phyloP scores from a whole-genome alignment of 2,888 invertebrate genomes.

The Hybos culiciformis region DNA sequence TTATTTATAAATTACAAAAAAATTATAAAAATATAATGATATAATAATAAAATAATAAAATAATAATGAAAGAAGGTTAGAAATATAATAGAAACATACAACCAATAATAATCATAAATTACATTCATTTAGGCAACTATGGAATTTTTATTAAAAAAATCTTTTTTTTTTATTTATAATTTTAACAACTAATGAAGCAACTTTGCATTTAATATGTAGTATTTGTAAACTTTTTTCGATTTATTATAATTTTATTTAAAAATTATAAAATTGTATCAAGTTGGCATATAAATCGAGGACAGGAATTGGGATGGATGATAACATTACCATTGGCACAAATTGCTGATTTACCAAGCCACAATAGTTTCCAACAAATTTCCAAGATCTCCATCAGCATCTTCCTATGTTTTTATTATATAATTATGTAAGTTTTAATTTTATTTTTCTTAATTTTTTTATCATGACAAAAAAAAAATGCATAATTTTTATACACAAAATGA shows the following conservation, averaged over 20 bases:
- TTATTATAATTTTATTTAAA: not conserved
- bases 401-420: constrained; percentile 27
- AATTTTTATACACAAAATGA: not conserved
- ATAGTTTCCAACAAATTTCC: constrained; percentile 45
- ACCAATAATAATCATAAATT: no score
- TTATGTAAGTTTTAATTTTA: not conserved
- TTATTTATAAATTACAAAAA: no score
- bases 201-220: not conserved
- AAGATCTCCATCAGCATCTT: constrained; percentile 48
- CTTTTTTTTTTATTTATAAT: not conserved
- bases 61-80: no score
- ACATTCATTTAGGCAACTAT: no score
- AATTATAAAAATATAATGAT: no score
- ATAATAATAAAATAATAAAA: no score
- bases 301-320: no score
- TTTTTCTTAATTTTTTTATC: constrained; percentile 1
- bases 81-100: no score
- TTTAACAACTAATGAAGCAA: not conserved
- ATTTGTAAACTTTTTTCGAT: not conserved
- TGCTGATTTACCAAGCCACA: constrained; percentile 31
- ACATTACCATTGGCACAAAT: not conserved
- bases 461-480: not conserved
- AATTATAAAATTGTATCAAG: no score
- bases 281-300: no score
- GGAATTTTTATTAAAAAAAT: no score